A percentile compares a stretch with the other conserved stretches of the same genome.
Conservation (phyloP, 1,140 invertebrate genomes). For the Oedothorax gibbosus region DNA sequence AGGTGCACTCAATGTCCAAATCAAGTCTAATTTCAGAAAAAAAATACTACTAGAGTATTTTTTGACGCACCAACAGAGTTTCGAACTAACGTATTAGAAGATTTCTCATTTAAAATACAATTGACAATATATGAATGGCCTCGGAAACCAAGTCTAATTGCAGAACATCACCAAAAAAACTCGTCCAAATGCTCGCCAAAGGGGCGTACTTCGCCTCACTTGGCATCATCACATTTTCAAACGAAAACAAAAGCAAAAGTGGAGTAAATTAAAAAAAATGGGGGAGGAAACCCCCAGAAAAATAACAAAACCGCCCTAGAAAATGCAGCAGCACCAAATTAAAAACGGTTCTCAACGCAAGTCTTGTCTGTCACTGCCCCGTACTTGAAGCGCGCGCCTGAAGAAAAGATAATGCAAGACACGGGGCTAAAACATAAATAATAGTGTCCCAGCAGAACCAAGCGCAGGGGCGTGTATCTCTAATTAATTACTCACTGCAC, state of each 20-base stretch:
- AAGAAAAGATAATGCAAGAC: constrained; percentile 26
- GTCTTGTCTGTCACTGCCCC: constrained; percentile 4
- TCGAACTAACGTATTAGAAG: no score
- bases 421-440: constrained; percentile 37
- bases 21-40: no score
- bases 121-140: no score
- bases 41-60: no score
- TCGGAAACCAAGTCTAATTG: no score
- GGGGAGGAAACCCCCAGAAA: neutral
- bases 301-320: constrained; percentile 15
- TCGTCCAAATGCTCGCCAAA: neutral
- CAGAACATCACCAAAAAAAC: no score
- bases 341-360: constrained; percentile 5
- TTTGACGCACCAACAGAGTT: no score
- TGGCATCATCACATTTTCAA: constrained; percentile 13
- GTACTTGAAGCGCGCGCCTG: neutral
- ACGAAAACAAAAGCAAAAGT: constrained; percentile 8
- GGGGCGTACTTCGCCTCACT: neutral
- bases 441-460: constrained; percentile 12
- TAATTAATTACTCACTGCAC: constrained; percentile 49
- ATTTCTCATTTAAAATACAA: no score
- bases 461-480: neutral
- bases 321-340: constrained; percentile 16
- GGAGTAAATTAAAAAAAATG: constrained; percentile 5
- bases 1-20: no score